Evolutionary conservation across 2,113 vertebrate genomes (phyloP).

Genomic region (Pseudopipra pipra): DNA sequence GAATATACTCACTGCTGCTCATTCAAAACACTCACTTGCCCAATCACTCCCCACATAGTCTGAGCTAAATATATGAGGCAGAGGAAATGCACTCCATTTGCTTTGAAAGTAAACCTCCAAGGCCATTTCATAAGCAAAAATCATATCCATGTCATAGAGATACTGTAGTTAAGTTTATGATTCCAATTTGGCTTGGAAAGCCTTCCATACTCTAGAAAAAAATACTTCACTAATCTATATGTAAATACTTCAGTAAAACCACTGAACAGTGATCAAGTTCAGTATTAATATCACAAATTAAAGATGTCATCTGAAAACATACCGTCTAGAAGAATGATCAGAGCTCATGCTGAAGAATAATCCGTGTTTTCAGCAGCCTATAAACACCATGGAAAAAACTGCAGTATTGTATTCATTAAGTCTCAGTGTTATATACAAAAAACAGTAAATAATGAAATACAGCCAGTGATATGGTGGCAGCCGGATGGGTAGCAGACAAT

Average conservation of each 20-base stretch:
- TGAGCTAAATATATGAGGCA: slow-evolving; percentile 17
- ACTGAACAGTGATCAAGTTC: slow-evolving; percentile 71
- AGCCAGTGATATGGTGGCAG: slow-evolving; percentile 14
- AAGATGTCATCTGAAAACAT: slow-evolving; percentile 66
- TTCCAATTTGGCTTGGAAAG: slow-evolving; percentile 66
- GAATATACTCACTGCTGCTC: background rate
- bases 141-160: slow-evolving; percentile 59
- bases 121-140: slow-evolving; percentile 66
- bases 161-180: slow-evolving; percentile 64
- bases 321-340: slow-evolving; percentile 66
- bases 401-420: slow-evolving; percentile 17
- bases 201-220: slow-evolving; percentile 60
- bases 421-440: background rate
- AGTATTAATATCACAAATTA: slow-evolving; percentile 75
- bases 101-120: slow-evolving; percentile 62
- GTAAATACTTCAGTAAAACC: slow-evolving; percentile 76
- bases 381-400: slow-evolving; percentile 14
- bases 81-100: slow-evolving; percentile 46
- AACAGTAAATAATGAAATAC: slow-evolving; percentile 45
- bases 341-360: slow-evolving; percentile 50
- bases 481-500: slow-evolving; percentile 1
- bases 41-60: background rate
- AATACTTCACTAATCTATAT: slow-evolving; percentile 67
- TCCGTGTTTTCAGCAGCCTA: slow-evolving; percentile 64
- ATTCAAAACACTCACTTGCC: slow-evolving; percentile 19